These are phyloP conservation scores for Drosophila albomicans DNA, from an alignment of 1,140 invertebrate genomes.

Conservation along the genomic window DNA sequence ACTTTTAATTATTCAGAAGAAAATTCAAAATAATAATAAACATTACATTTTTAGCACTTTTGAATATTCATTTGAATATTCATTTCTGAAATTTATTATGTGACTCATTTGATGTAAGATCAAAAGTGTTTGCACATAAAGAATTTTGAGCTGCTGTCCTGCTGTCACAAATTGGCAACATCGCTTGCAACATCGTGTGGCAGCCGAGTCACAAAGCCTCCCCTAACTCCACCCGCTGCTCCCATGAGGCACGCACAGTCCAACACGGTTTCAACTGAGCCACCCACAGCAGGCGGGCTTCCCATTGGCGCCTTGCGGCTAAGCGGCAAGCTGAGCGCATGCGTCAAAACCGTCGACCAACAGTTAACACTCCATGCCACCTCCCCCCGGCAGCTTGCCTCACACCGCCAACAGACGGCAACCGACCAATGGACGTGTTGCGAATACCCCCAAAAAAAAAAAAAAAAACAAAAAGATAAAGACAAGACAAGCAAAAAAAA, in stretches of 20 bases:
- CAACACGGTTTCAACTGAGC: not conserved
- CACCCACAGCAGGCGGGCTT: slow-evolving; percentile 42
- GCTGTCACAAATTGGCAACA: slow-evolving; percentile 1
- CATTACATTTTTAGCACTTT: too few species aligned
- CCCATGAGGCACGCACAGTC: too few species aligned
- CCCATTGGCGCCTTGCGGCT: slow-evolving; percentile 38
- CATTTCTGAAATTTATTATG: too few species aligned
- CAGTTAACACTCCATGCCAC: not conserved
- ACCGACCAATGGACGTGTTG: slow-evolving; percentile 66
- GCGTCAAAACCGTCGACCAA: slow-evolving; percentile 15
- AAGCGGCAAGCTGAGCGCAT: slow-evolving; percentile 19
- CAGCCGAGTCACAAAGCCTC: slow-evolving; percentile 6
- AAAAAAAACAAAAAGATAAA: too few species aligned
- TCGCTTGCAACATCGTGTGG: not conserved
- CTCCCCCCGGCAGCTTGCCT: not conserved
- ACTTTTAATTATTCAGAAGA: too few species aligned
- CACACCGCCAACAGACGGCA: slow-evolving; percentile 5
- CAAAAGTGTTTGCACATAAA: not conserved
- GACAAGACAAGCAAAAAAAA: too few species aligned
- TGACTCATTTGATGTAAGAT: slow-evolving; percentile 1
- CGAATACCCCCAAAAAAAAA: not conserved
- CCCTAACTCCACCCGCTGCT: slow-evolving; percentile 4
- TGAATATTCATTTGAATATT: too few species aligned
- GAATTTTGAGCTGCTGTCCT: not conserved
- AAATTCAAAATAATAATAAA: too few species aligned